Evolutionary conservation across 2,113 vertebrate genomes (phyloP), one percentile per base, ranked within the genome.

Genomic region (Barnardius zonarius): DNA sequence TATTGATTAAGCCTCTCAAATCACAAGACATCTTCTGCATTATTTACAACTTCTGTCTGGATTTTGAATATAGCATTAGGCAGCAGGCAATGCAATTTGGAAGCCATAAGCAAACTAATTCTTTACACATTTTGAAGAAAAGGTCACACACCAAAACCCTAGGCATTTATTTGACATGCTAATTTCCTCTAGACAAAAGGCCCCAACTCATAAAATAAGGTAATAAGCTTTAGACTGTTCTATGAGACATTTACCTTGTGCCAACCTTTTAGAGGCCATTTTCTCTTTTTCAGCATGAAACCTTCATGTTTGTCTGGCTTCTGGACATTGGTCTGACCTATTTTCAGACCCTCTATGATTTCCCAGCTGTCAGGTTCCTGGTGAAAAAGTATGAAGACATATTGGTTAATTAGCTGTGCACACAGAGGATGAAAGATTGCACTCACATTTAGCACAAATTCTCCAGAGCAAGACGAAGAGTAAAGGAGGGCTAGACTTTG

Each of bases 221-320:
- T 69, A 83, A 87, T 48, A 37, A 74, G 8, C 3, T 73, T 83
- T 48, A 68, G 39, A 73, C 15, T 49, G 18, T 19, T 86, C 89
- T 55, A 93, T 68, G 68, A 83, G 62, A 83, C 13, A 14, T 52
- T 97, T 97, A 99, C 99, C 99, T 99, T 99, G 97, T 99, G 99
- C 99, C 99, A 99, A 77, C 99, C 99, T 98, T 99, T 99, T 95
- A 99, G 98, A 49, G 99, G 99, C 99, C 99, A 99, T 98, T 99
- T 99, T 97, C 99, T 98, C 97, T 99, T 99, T 98, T 99, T 99
- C 97, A 99, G 97, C 99, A 99, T 99, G 96, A 99, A 99, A 27
- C 99, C 99, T 97, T 99, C 99, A 35, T 99, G 99, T 97, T 99
- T 99, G 86, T 99, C 99, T 93, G 99, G 99, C 96, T 99, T 99